Evolutionary conservation across 2,888 invertebrate species (phyloP), one percentile per base, ranked within the genome.

Genomic region (Hydroisotoma schaefferi): DNA sequence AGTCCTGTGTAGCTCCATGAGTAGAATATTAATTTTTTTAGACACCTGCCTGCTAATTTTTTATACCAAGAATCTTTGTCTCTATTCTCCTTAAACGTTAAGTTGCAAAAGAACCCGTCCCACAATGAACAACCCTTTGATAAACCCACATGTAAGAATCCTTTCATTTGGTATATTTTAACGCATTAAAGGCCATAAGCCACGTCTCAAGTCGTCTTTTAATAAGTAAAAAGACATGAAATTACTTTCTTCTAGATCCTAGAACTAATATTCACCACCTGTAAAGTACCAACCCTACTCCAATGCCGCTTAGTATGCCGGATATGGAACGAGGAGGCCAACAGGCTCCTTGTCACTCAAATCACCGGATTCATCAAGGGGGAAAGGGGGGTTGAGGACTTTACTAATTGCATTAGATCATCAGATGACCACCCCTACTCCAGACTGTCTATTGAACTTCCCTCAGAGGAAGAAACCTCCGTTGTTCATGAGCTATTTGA

Each of bases 291-390:
- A 1, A 48, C 52, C 4, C 43, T 67, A 5, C 46, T 63, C 1
- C 33, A 57, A 28, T 63, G 67, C 29, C 59, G 67, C 2, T 52
- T 67, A 10, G 63, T 61, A 8, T 61, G 63, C 28, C 40, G 29
- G 18, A 10, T 55, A 8, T 67, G 67, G 67, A 58, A 61, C 1
- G 54, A 61, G n/a, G 67, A 67, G 29, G 57, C 59, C 12, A 25
- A n/a, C 2, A 18, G 57, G 33, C 55, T 51, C 15, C 26, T 55
- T 25, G 27, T 5, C 28, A 55, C 12, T 2, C 12, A 37, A 15
- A 23, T 52, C 4, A 18, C 20, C 2, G 52, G 37, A 4, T 22
- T 33, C 6, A n/a, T 52, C 15, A 52, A 52, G 25, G 52, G 52
- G 4, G n/a, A 26, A 27, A 5, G 23, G 10, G 37, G 18, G 18